Conservation (phyloP, 2,113 vertebrate species). For the Asarcornis scutulata region DNA sequence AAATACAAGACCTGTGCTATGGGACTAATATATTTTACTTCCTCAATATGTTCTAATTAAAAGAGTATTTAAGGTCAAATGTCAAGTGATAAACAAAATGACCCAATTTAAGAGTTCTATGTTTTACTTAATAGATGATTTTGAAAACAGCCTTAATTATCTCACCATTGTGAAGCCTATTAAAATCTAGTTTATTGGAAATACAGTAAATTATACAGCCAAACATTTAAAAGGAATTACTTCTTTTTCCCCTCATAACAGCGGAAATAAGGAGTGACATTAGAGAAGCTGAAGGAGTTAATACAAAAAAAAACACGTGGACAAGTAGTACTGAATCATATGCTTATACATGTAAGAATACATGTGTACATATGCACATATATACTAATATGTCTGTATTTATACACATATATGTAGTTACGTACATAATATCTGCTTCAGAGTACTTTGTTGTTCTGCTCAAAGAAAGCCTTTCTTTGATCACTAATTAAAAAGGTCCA, state of each 20-base stretch:
- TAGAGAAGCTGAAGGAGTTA: background rate
- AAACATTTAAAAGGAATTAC: background rate
- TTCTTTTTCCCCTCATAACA: background rate
- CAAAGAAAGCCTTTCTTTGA: background rate
- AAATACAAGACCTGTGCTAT: background rate
- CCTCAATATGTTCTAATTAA: background rate
- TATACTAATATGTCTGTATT: background rate
- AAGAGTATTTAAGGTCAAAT: constrained; percentile 21
- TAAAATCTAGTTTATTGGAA: constrained; percentile 36
- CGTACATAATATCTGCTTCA: background rate
- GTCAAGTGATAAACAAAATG: constrained; percentile 17
- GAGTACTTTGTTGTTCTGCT: background rate
- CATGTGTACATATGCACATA: background rate
- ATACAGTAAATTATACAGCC: constrained; percentile 14
- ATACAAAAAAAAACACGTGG: background rate
- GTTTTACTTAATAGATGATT: constrained; percentile 20
- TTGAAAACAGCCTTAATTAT: background rate
- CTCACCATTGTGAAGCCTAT: background rate
- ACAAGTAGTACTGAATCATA: background rate
- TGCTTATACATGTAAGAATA: background rate
- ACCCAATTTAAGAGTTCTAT: background rate
- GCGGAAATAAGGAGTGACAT: background rate
- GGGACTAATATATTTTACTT: background rate
- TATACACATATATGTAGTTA: background rate
- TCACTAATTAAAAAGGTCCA: background rate